phyloP scores from a whole-genome alignment of 1,140 invertebrate species.

The Hormaphis cornu region DNA sequence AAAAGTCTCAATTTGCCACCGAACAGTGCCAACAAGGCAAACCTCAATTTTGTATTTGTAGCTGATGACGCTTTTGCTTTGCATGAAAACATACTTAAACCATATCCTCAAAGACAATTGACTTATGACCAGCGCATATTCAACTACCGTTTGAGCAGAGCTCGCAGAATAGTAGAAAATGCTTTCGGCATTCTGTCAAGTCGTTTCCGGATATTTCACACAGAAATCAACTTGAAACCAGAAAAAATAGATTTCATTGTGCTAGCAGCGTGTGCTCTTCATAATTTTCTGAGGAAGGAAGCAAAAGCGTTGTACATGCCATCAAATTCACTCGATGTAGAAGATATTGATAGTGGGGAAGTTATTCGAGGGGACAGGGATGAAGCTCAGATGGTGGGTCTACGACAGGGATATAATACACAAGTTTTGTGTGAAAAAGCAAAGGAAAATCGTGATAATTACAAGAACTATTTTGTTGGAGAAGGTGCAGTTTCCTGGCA shows the following conservation, averaged over 20 bases:
- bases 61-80: slow-evolving; percentile 47
- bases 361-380: not conserved
- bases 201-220: slow-evolving; percentile 33
- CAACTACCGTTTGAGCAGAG: slow-evolving; percentile 42
- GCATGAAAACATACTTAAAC: slow-evolving; percentile 43
- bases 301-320: not conserved
- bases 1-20: slow-evolving; percentile 17
- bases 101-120: slow-evolving; percentile 42
- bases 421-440: too few relatives aligned
- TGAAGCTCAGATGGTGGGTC: not conserved
- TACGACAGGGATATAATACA: not conserved
- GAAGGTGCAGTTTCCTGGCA: slow-evolving; percentile 34
- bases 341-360: not conserved
- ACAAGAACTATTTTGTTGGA: slow-evolving; percentile 31
- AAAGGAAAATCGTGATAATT: slow-evolving; percentile 26
- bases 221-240: slow-evolving; percentile 33
- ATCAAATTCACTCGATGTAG: not conserved
- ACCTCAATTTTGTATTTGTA: slow-evolving; percentile 38
- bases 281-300: slow-evolving; percentile 3
- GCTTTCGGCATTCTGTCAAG: slow-evolving; percentile 43
- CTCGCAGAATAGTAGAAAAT: slow-evolving; percentile 46
- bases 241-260: slow-evolving; percentile 27
- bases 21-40: not conserved
- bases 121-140: slow-evolving; percentile 42
- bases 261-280: slow-evolving; percentile 21